Conservation (phyloP, 2,797 vertebrate species). For the Rhinichthys osculus region DNA sequence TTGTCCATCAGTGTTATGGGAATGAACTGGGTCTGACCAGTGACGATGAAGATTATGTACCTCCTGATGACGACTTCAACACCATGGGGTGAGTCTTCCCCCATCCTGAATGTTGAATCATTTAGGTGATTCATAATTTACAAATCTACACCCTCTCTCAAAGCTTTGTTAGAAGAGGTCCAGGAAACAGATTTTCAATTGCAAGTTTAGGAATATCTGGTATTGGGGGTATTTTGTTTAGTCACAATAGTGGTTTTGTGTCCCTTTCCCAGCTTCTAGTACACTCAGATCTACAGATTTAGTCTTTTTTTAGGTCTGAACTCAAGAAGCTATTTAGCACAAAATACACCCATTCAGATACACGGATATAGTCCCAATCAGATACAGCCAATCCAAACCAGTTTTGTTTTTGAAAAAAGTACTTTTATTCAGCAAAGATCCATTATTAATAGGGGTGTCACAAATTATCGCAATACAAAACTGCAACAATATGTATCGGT, state of each 20-base stretch:
- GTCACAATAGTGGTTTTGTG: not conserved
- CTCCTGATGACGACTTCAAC: slow-evolving; percentile 97
- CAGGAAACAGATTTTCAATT: not conserved
- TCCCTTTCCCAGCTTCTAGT: not conserved
- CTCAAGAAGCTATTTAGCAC: not conserved
- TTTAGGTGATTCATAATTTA: slow-evolving; percentile 24
- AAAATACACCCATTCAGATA: too few relatives aligned
- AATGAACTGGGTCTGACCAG: slow-evolving; percentile 97
- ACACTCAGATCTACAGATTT: not conserved
- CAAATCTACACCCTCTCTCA: not conserved
- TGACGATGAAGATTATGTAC: slow-evolving; percentile 97
- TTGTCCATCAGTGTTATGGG: slow-evolving; percentile 98
- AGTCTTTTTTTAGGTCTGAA: not conserved
- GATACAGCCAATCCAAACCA: not conserved
- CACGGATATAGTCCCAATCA: too few relatives aligned
- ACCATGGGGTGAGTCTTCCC: slow-evolving; percentile 92
- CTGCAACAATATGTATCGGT: too few relatives aligned
- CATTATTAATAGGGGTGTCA: too few relatives aligned
- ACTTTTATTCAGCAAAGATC: not conserved
- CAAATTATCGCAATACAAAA: too few relatives aligned
- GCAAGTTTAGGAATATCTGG: not conserved
- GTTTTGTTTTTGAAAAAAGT: too few relatives aligned
- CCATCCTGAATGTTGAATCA: not conserved
- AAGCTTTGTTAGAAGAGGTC: not conserved
- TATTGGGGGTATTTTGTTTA: not conserved